Conservation (phyloP, 1,140 invertebrate genomes). For the Hyphantria cunea region DNA sequence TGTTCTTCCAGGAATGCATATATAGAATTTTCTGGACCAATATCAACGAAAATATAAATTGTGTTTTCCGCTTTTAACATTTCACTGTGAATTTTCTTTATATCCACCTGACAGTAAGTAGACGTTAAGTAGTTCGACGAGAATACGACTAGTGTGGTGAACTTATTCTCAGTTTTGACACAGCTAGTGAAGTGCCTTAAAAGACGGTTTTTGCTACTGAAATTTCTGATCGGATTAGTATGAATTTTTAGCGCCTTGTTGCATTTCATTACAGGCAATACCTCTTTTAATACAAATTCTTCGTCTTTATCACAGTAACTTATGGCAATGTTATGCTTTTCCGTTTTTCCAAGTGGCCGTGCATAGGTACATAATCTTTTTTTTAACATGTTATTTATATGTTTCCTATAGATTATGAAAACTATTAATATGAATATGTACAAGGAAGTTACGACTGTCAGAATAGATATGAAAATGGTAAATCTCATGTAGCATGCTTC, state of each 20-base stretch:
- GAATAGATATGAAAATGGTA: slow-evolving; percentile 44
- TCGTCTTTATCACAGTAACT: slow-evolving; percentile 51
- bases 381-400: slow-evolving; percentile 52
- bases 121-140: slow-evolving; percentile 69
- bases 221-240: slow-evolving; percentile 43
- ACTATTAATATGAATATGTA: slow-evolving; percentile 43
- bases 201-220: slow-evolving; percentile 33
- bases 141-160: slow-evolving; percentile 57
- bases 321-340: slow-evolving; percentile 4
- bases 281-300: slow-evolving; percentile 64
- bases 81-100: slow-evolving; percentile 73
- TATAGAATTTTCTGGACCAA: slow-evolving; percentile 68
- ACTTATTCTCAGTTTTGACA: slow-evolving; percentile 44
- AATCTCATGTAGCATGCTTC: slow-evolving; percentile 50
- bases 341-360: neutral
- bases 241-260: slow-evolving; percentile 51
- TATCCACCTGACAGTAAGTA: slow-evolving; percentile 64
- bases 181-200: slow-evolving; percentile 38
- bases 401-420: slow-evolving; percentile 50
- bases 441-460: slow-evolving; percentile 40
- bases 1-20: slow-evolving; percentile 71
- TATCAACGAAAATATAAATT: slow-evolving; percentile 67
- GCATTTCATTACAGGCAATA: slow-evolving; percentile 52
- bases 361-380: slow-evolving; percentile 34
- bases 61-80: slow-evolving; percentile 69